Base-by-base conservation (phyloP, 2,113 vertebrate species). In the Gulo gulo region DNA sequence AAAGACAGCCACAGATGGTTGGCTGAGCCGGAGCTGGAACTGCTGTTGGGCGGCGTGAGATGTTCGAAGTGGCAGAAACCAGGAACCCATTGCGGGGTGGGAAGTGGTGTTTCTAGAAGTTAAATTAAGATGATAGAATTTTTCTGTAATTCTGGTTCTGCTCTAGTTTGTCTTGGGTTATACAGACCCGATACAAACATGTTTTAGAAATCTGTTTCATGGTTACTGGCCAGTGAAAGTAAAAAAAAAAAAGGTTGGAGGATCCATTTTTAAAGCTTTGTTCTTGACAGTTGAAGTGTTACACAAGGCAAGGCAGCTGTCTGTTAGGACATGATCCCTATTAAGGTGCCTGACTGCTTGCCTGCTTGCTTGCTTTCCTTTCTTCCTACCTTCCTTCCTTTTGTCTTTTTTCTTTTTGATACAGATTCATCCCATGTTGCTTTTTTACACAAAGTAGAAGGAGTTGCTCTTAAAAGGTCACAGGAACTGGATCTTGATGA, bases 1-100 rank as follows among this genome's bases (percentile, higher is more conserved):
- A 95, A 96, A 94, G 97, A 90, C 71, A 65, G 85, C n/a, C 78
- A 29, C 96, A 97, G 96, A 88, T 76, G 97, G 97, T 59, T 78
- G 45, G 45, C 47, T 86, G 79, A 47, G 67, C 91, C 1, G 0
- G 39, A 9, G 36, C 79, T 89, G 91, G 78, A 79, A 71, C 87
- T 69, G 29, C 94, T 65, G 59, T 36, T 55, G 83, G 45, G 59
- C 7, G 21, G 67, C 18, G 1, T 0, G 34, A 63, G 78, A 71
- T 82, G 45, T 67, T 93, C 83, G 80, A 55, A 74, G 94, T 85
- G 95, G 71, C 57, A 36, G 85, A 59, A 93, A 95, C 91, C 91
- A 88, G 94, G 63, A 94, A 31, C 63, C 57, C 71, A 20, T 31
- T 84, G 65, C 21, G 20, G 84, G 45, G n/a, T 89, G 88, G 67